phyloP scores from a whole-genome alignment of 2,888 invertebrate genomes.

The Lasioglossum vierecki region DNA sequence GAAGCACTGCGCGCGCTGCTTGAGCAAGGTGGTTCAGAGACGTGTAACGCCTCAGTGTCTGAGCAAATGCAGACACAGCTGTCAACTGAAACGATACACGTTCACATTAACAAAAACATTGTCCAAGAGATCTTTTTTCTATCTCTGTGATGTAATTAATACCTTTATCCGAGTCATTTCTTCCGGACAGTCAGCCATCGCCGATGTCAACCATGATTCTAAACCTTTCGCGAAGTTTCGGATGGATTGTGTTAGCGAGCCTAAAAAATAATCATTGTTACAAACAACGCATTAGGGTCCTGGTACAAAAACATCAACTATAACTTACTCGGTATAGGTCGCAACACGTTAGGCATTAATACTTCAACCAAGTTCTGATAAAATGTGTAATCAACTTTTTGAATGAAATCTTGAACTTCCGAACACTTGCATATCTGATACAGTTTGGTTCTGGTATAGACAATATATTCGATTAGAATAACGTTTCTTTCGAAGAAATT shows the following conservation, averaged over 20 bases:
- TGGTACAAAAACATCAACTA: constrained; percentile 15
- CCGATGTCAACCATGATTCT: constrained; percentile 93
- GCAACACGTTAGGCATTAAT: constrained; percentile 97
- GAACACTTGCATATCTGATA: constrained; percentile 89
- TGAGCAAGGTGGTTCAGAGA: constrained; percentile 98
- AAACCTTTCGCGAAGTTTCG: constrained; percentile 97
- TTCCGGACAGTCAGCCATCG: constrained; percentile 93
- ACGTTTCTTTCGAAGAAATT: constrained; percentile 50
- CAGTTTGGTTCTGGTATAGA: constrained; percentile 86
- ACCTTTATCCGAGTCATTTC: constrained; percentile 93
- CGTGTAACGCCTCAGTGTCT: constrained; percentile 97
- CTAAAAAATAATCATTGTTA: constrained; percentile 76
- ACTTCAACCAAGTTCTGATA: constrained; percentile 98
- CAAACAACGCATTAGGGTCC: constrained; percentile 21
- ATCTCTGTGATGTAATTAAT: constrained; percentile 58
- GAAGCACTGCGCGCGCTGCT: constrained; percentile 97
- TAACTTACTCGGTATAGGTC: constrained; percentile 94
- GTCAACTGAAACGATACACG: constrained; percentile 84
- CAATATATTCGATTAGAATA: constrained; percentile 59
- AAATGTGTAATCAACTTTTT: constrained; percentile 94
- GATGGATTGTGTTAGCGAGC: constrained; percentile 95
- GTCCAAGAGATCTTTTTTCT: neutral
- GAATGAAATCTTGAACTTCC: constrained; percentile 92
- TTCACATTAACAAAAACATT: neutral
- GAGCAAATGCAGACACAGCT: constrained; percentile 96